Evolutionary conservation across 2,888 invertebrate genomes (phyloP), one percentile per base, ranked within the genome.

Genomic region (Pseudoips prasinana): DNA sequence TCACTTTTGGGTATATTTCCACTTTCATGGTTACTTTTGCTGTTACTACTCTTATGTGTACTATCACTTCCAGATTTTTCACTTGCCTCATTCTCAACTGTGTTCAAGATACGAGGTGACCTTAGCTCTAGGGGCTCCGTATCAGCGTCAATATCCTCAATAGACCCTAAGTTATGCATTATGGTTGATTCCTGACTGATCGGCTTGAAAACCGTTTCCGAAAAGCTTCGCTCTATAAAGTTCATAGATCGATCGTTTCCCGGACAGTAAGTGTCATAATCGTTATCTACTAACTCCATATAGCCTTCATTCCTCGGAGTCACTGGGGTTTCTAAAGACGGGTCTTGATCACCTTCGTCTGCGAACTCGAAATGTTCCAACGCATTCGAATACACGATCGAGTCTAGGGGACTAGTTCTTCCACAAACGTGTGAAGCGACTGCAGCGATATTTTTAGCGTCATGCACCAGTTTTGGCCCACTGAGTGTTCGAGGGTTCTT

Each of bases 331-430:
- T 93, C 94, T 2, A 93, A 86, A 8, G 93, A 91, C 9, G 93
- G 91, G n/a, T 94, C 94, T 63, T 94, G 95, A 0, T 94, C 95
- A 0, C 95, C 95, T 0, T 95, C 95, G 65, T 96, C 96, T 89
- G 95, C 96, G 64, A 94, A 96, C 64, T 95, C 95, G 48, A 96
- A 94, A 63, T 94, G 93, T 51, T 95, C 95, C 25, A 93, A 86
- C 29, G 94, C 93, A 39, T 91, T 84, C 0, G 82, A 82, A 46
- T 77, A 86, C 0, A 76, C 71, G 1, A 86, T 68, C 0, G 69
- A 59, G 17, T 76, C 72, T 1, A 52, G 36, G 0, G 82, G 79
- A 41, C 76, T 78, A 1, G 65, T 67, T 7, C 81, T 71, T 0
- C 89, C 89, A 42, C 89, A 89, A 1, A 89, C 85, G 41, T 89